These are phyloP conservation scores for Temnothorax rugatulus DNA, from an alignment of 2,888 invertebrate species.

Conservation along the genomic window DNA sequence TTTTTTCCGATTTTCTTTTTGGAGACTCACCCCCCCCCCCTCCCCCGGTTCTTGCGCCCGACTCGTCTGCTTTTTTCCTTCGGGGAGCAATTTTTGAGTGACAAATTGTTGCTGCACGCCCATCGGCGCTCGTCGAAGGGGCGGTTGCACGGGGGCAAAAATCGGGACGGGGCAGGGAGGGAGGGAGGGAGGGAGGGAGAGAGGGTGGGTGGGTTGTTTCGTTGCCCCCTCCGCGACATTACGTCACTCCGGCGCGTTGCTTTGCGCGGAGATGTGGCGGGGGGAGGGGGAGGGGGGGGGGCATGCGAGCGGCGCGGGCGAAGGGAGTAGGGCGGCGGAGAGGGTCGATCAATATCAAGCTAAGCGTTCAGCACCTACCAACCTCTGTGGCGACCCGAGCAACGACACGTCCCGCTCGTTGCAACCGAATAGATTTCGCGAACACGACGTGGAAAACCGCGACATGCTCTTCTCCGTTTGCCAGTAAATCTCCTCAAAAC, in stretches of 20 bases:
- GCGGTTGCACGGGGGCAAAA: slow-evolving; percentile 1
- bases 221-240: slow-evolving; percentile 24
- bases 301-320: slow-evolving; percentile 27
- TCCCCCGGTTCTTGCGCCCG: neutral
- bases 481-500: neutral
- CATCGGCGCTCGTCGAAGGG: slow-evolving; percentile 20
- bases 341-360: slow-evolving; percentile 84
- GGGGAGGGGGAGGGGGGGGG: slow-evolving; percentile 2
- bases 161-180: neutral
- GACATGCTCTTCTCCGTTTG: neutral
- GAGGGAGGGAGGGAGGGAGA: neutral
- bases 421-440: slow-evolving; percentile 53
- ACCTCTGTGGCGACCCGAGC: slow-evolving; percentile 61
- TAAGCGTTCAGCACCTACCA: slow-evolving; percentile 81
- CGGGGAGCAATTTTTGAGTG: slow-evolving; percentile 32
- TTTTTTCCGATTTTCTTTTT: neutral
- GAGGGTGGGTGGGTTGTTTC: slow-evolving; percentile 7
- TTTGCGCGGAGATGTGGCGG: slow-evolving; percentile 48
- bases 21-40: neutral
- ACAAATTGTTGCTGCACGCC: slow-evolving; percentile 49
- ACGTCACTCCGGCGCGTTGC: slow-evolving; percentile 41
- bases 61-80: slow-evolving; percentile 11
- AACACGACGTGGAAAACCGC: slow-evolving; percentile 39
- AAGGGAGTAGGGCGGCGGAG: slow-evolving; percentile 64
- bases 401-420: slow-evolving; percentile 55